Evolutionary conservation across 2,797 vertebrate species (phyloP), one percentile per base, ranked within the genome.

Genomic region (Sitta carolinensis): DNA sequence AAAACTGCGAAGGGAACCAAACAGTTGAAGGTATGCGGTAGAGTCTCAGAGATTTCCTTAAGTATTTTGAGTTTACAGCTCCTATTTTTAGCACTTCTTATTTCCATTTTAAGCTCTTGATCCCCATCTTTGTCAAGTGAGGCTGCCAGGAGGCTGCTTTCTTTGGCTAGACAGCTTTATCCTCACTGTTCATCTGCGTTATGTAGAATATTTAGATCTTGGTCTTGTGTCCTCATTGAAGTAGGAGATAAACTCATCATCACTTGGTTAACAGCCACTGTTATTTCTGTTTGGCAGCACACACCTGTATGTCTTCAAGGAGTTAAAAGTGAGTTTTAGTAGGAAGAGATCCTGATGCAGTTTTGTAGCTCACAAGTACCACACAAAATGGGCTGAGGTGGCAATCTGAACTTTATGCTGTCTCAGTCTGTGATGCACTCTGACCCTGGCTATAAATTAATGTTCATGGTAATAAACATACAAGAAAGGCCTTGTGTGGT

Each of bases 1-100:
- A 99, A 99, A 98, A 99, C 99, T 1, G 99, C 98, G 85, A 99
- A 99, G 97, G 99, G 99, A 93, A 99, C 99, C 32, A 99, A 99
- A 95, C 99, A 99, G 94, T 97, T 99, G 89, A 99, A 99, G 98
- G 99, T 99, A 92, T 11, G 96, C 87, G 16, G 14, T 40, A 51
- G 16, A 82, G 34, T 70, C 58, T 80, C 69, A 42, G 29, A 69
- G 32, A 51, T 30, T 42, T 75, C 21, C 14, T 58, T 25, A 20
- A 64, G 11, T 63, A 43, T 84, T 90, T 78, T 16, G 8, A 7
- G 30, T 54, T 58, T 70, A 7, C 15, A 11, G 36, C 29, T 75
- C 91, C 12, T 68, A 9, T 55, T 84, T 79, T 83, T 89, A 70
- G 6, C 45, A 22, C 11, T 64, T 45, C 36, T 36, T 82, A 64